Evolutionary conservation across 2,113 vertebrate species (phyloP).

Genomic region (Ptychochromis oligacanthus): DNA sequence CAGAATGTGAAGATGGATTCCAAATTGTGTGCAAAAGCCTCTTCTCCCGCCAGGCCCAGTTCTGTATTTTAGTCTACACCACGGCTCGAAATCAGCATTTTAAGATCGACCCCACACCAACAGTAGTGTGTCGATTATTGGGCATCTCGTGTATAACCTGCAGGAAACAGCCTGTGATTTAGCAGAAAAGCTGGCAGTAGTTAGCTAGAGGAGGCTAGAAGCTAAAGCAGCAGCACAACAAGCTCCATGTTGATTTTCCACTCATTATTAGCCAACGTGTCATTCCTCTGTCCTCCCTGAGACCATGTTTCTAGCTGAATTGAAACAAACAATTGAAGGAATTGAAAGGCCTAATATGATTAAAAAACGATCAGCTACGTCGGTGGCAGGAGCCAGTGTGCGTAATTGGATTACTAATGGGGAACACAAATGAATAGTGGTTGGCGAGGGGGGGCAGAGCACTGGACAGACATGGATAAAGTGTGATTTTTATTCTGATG

Average conservation of each 20-base stretch:
- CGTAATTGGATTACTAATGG: conserved; percentile 74
- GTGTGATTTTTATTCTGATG: conserved; percentile 69
- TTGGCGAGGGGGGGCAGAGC: conserved; percentile 35
- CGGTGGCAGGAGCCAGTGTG: conserved; percentile 61
- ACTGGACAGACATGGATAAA: conserved; percentile 59
- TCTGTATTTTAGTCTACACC: not conserved
- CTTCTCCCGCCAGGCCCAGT: conserved; percentile 21
- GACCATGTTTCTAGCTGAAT: conserved; percentile 28
- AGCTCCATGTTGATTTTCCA: conserved; percentile 12
- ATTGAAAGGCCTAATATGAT: conserved; percentile 61
- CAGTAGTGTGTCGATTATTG: conserved; percentile 13
- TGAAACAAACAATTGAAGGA: conserved; percentile 58
- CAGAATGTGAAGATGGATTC: conserved; percentile 46
- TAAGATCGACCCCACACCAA: conserved; percentile 28
- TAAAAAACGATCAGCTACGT: conserved; percentile 62
- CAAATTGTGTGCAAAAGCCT: conserved; percentile 37
- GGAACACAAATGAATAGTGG: conserved; percentile 64
- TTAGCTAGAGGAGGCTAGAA: not conserved
- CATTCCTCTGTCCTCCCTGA: conserved; percentile 51
- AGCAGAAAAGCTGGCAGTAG: not conserved
- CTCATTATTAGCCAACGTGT: conserved; percentile 30
- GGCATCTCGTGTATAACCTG: conserved; percentile 19
- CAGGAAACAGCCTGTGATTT: conserved; percentile 9
- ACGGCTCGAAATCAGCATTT: conserved; percentile 38
- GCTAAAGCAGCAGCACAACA: not conserved